phyloP scores from a whole-genome alignment of 2,888 invertebrate genomes.

The Eilema griseolum region DNA sequence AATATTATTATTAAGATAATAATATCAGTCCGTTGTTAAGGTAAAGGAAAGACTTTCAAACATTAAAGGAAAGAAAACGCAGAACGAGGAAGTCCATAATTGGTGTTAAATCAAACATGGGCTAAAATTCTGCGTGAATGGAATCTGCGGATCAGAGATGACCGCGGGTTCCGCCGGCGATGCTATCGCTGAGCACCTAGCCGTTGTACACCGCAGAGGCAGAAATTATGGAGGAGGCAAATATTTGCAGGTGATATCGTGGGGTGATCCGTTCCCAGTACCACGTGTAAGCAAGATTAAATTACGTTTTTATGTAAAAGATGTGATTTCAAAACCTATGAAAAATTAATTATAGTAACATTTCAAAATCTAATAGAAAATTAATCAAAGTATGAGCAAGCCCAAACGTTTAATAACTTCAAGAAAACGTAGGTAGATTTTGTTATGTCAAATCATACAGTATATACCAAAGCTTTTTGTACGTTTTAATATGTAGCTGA shows the following conservation, averaged over 20 bases:
- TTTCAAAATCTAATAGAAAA: too few species aligned
- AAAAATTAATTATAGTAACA: too few species aligned
- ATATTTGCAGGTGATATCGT: not conserved
- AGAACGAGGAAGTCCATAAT: conserved; percentile 85
- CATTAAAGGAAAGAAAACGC: conserved; percentile 49
- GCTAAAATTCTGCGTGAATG: conserved; percentile 84
- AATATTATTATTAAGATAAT: not conserved
- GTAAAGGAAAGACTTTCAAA: conserved; percentile 8
- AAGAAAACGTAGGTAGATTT: too few species aligned
- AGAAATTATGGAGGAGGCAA: conserved; percentile 44
- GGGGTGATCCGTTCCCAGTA: not conserved
- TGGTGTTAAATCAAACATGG: conserved; percentile 86
- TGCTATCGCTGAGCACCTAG: conserved; percentile 83
- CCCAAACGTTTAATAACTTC: too few species aligned
- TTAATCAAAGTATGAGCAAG: too few species aligned
- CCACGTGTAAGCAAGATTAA: too few species aligned
- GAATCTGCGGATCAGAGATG: conserved; percentile 85
- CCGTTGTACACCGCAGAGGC: conserved; percentile 53
- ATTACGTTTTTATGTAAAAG: too few species aligned
- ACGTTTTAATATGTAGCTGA: too few species aligned
- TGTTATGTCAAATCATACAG: too few species aligned
- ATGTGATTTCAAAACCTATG: too few species aligned
- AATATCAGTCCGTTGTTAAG: too few species aligned
- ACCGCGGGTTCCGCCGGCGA: conserved; percentile 80
- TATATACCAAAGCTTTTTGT: too few species aligned